Evolutionary conservation across 2,113 vertebrate genomes (phyloP), one percentile per base, ranked within the genome.

Genomic region (Glaucomys volans): DNA sequence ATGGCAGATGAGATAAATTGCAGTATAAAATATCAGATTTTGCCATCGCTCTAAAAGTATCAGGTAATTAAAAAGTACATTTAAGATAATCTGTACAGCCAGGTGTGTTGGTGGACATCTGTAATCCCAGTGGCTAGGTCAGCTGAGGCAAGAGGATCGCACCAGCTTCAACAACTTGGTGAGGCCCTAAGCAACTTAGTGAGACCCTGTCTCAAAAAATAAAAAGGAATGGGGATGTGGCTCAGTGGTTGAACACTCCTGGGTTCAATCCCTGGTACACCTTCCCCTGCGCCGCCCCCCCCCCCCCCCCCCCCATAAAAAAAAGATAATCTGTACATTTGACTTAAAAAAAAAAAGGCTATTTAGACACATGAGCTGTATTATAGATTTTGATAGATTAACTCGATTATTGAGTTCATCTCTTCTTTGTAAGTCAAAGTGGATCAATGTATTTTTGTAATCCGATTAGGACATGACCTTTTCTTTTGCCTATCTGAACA

Each of bases 381-480:
- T 85, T 69, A 59, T 88, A 82, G 72, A 77, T 62, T 71, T 71
- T 93, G n/a, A 94, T 67, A 76, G 42, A 37, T 91, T 40, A 71
- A 12, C 22, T 80, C 79, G 14, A 74, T 92, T 66, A 42, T 76
- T 28, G 4, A 72, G 35, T 18, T 84, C 32, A 66, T 89, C 83
- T 85, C n/a, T 92, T 59, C 76, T 96, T 83, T 67, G 4, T 89
- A 66, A 64, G 85, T 85, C 24, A 79, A 32, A 84, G 44, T 44
- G 10, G 20, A 64, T 54, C 9, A 40, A 14, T 92, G 32, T 82
- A 42, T 93, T 32, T 32, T 69, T 24, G 83, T 76, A 71, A 50
- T 85, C 4, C 37, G 72, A 20, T 59, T 84, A 37, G 80, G 92
- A 71, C 13, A 12, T 52, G 42, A 66, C 26, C n/a, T 62, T 67